Conservation (phyloP, 2,113 vertebrate species). For the Xyrauchen texanus region DNA sequence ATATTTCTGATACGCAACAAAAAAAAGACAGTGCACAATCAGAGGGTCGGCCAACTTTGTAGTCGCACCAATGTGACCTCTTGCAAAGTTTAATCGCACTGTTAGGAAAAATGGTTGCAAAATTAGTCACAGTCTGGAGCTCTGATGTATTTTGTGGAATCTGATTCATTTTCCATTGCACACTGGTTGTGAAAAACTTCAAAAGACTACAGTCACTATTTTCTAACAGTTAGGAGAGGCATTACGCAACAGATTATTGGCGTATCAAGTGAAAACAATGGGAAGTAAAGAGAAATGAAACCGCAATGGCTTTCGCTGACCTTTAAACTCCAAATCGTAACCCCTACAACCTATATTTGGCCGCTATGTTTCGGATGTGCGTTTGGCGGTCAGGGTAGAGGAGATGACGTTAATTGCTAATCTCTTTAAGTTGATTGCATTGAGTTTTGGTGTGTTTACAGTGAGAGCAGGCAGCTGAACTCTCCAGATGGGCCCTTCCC, state of each 20-base stretch:
- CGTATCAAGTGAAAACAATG: constrained; percentile 36
- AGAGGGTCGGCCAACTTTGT: too few species aligned
- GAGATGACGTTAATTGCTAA: neutral
- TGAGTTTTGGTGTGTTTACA: constrained; percentile 28
- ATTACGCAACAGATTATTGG: constrained; percentile 39
- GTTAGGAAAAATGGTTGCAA: too few species aligned
- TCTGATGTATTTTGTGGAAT: too few species aligned
- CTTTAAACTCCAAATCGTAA: constrained; percentile 48
- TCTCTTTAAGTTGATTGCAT: neutral
- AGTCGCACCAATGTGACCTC: too few species aligned
- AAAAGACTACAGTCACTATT: neutral
- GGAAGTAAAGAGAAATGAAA: constrained; percentile 32
- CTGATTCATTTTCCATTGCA: too few species aligned
- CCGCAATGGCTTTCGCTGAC: constrained; percentile 43
- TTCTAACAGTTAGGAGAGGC: constrained; percentile 35
- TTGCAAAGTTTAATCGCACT: too few species aligned
- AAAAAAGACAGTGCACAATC: too few species aligned
- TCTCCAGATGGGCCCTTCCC: constrained; percentile 41
- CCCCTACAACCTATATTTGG: neutral
- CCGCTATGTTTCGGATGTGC: constrained; percentile 34
- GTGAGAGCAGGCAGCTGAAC: constrained; percentile 38
- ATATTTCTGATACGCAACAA: too few species aligned
- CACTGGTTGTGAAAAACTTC: too few species aligned
- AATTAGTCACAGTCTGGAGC: too few species aligned
- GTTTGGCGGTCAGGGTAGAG: constrained; percentile 20